These are phyloP conservation scores for Prolemur simus DNA, from an alignment of 2,113 vertebrate species.

Conservation along the genomic window DNA sequence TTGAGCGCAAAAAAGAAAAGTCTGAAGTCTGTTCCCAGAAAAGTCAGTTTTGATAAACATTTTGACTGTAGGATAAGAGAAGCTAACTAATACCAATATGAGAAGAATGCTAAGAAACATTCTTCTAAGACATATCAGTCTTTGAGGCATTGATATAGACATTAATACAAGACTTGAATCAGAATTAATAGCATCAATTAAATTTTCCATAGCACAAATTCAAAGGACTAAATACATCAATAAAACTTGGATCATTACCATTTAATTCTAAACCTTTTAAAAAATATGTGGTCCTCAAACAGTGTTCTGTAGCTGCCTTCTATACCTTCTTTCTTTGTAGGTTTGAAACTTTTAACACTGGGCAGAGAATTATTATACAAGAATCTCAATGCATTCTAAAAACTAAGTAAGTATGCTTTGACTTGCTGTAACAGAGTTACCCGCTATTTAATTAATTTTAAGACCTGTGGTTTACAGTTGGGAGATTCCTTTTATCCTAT, in stretches of 20 bases:
- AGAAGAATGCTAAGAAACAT: background rate
- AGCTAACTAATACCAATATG: background rate
- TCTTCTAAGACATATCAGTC: background rate
- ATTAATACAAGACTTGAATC: background rate
- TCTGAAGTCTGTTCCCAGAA: background rate
- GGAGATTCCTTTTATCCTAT: conserved; percentile 62
- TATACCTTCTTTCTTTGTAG: background rate
- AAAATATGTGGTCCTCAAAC: background rate
- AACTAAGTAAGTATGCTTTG: conserved; percentile 3
- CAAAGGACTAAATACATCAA: background rate
- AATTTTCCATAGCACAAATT: background rate
- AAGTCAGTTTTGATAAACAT: conserved; percentile 1
- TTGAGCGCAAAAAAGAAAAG: background rate
- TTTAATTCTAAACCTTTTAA: background rate
- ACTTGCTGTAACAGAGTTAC: conserved; percentile 54
- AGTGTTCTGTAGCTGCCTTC: rapidly evolving
- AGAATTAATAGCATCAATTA: conserved; percentile 28
- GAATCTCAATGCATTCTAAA: conserved; percentile 49
- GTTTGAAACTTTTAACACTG: conserved; percentile 39
- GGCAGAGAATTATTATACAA: conserved; percentile 25
- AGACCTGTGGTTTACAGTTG: conserved; percentile 59
- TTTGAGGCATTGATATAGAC: background rate
- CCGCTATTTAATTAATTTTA: conserved; percentile 77
- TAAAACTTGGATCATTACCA: background rate
- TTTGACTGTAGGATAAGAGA: background rate